Evolutionary conservation across 2,113 vertebrate genomes (phyloP), one percentile per base, ranked within the genome.

Genomic region (Melanostigma gelatinosum): DNA sequence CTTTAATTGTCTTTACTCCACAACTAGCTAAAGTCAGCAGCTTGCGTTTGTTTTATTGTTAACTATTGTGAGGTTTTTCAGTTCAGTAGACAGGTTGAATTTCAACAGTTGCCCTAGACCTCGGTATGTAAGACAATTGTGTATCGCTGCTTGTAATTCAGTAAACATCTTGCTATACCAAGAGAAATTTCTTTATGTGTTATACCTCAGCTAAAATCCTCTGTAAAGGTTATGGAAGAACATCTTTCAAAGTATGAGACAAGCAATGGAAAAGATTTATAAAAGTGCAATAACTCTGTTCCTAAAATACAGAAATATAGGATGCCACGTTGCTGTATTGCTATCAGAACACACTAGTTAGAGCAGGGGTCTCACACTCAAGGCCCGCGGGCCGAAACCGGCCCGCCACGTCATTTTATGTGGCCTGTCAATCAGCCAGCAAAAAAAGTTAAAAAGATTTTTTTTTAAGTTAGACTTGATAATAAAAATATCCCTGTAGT

Each of bases 161-260:
- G 46, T 48, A 18, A 48, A 48, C 15, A 48, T 16, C 15, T 12
- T 2, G 0, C 5, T 6, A 60, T 6, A 61, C 9, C 8, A 22
- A n/a, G 6, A 22, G 1, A 32, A 13, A 38, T 48, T 10, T 66
- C 1, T 18, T 64, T 32, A 32, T 50, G 50, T 71, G 48, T 13
- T 4, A n/a, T n/a, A 32, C 27, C 34, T 61, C 32, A 29, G 8
- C 34, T 50, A 9, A 6, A 24, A 38, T 44, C 15, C 15, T 69
- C 38, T 44, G 34, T 65, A 44, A 84, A 75, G 58, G 70, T 79
- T 64, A 62, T 22, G n/a, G 63, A 64, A 57, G 50, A 60, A 52
- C 44, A 61, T 52, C 61, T 67, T 61, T 32, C n/a, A 58, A 9
- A 27, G 20, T 38, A 15, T 67, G 50, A 52, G 34, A 44, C 46